phyloP scores from a whole-genome alignment of 2,113 vertebrate genomes.

The Condylura cristata region DNA sequence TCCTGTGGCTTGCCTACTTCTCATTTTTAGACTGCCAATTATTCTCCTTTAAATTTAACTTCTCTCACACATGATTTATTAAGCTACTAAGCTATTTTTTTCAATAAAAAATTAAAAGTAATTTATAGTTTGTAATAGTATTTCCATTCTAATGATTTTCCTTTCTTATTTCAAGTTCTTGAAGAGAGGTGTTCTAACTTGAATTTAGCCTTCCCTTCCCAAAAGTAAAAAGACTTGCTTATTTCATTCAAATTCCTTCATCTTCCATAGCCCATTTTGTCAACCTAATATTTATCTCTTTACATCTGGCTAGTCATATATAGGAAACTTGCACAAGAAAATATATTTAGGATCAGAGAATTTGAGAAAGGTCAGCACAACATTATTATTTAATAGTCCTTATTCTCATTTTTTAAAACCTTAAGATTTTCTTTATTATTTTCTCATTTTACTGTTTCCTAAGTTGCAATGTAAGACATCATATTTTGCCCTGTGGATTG shows the following conservation, averaged over 20 bases:
- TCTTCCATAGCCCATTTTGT: neutral
- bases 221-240: neutral
- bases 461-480: neutral
- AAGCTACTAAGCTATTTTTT: slow-evolving; percentile 62
- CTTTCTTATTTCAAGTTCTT: neutral
- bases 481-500: neutral
- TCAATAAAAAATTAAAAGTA: slow-evolving; percentile 67
- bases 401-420: neutral
- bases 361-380: slow-evolving; percentile 19
- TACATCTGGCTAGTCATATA: slow-evolving; percentile 40
- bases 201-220: neutral
- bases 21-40: slow-evolving; percentile 76
- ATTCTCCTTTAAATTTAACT: slow-evolving; percentile 69
- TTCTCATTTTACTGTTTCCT: neutral
- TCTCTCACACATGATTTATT: slow-evolving; percentile 72
- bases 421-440: neutral
- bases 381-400: neutral
- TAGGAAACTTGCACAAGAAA: slow-evolving; percentile 28
- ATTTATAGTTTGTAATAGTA: slow-evolving; percentile 60
- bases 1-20: slow-evolving; percentile 55
- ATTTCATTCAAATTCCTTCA: neutral
- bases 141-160: slow-evolving; percentile 56
- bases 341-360: neutral
- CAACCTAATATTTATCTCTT: slow-evolving; percentile 35
- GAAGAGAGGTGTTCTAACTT: neutral